A percentile compares a stretch with the other conserved stretches of the same genome.
These are phyloP conservation scores for Acanthosepion esculentum DNA, from an alignment of 2,888 invertebrate genomes.

Conservation along the genomic window DNA sequence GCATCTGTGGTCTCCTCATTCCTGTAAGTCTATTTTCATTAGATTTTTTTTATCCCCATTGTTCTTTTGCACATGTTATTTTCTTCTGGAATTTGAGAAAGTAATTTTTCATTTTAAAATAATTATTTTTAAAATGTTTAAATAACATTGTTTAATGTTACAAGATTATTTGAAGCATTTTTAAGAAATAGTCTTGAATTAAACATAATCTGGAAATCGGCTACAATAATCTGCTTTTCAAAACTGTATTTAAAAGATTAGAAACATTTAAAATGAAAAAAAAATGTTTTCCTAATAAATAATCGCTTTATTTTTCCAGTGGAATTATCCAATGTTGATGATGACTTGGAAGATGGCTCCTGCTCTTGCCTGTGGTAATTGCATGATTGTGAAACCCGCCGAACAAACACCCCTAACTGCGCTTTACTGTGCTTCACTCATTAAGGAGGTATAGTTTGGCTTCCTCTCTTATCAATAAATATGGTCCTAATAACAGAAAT, in stretches of 20 bases:
- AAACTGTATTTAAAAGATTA: background rate
- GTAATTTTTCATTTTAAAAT: no score
- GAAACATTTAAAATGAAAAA: background rate
- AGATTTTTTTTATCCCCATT: background rate
- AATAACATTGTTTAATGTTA: no score
- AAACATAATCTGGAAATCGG: no score
- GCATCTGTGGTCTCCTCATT: slow-evolving; percentile 80
- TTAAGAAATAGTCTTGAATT: no score
- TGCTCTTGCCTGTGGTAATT: slow-evolving; percentile 73
- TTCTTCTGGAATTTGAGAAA: no score
- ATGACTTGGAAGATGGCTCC: slow-evolving; percentile 71
- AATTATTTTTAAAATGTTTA: no score
- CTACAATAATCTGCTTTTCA: background rate
- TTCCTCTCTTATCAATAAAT: background rate
- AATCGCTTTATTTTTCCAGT: slow-evolving; percentile 72
- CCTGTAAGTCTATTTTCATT: slow-evolving; percentile 65
- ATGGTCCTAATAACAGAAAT: no score
- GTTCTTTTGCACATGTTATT: no score
- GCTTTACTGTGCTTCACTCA: slow-evolving; percentile 68
- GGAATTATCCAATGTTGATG: slow-evolving; percentile 73
- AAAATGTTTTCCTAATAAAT: background rate
- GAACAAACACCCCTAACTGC: slow-evolving; percentile 75
- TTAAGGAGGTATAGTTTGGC: slow-evolving; percentile 65
- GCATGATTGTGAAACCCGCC: slow-evolving; percentile 73
- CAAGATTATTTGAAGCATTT: no score